Evolutionary conservation across 2,797 vertebrate species (phyloP).

Genomic region (Argentina silus): DNA sequence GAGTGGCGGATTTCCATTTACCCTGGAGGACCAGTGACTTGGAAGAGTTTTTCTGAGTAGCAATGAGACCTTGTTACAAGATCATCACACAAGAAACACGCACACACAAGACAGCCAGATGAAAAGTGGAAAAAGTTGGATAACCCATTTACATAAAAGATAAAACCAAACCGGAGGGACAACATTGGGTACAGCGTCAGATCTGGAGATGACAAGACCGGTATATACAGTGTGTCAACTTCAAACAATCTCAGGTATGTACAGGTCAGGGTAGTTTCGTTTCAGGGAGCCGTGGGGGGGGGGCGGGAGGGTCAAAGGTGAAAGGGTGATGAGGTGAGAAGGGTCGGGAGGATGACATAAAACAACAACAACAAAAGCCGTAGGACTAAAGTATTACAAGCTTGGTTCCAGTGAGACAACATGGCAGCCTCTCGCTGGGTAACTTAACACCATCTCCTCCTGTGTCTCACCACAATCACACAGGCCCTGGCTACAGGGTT

Average conservation of each 20-base stretch:
- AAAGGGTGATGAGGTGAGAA: slow-evolving; percentile 18
- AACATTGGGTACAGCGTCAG: slow-evolving; percentile 2
- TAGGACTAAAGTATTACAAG: neutral
- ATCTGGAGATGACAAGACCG: slow-evolving; percentile 7
- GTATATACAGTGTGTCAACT: neutral
- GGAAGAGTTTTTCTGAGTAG: neutral
- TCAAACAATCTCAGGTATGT: slow-evolving; percentile 54
- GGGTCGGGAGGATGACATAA: neutral
- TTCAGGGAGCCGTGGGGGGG: slow-evolving; percentile 45
- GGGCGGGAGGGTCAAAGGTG: slow-evolving; percentile 53
- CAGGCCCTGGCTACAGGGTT: slow-evolving; percentile 5
- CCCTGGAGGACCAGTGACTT: neutral
- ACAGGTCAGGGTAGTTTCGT: slow-evolving; percentile 57
- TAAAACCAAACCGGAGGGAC: slow-evolving; percentile 7
- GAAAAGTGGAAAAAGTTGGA: neutral
- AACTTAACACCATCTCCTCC: slow-evolving; percentile 3
- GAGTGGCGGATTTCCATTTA: no score
- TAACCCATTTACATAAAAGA: slow-evolving; percentile 3
- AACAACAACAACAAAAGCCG: slow-evolving; percentile 35
- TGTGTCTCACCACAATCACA: neutral
- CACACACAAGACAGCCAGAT: neutral
- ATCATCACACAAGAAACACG: neutral
- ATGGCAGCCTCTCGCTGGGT: slow-evolving; percentile 8
- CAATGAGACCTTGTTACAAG: neutral
- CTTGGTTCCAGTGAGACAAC: slow-evolving; percentile 23